These are phyloP conservation scores for Pharmacophagus antenor DNA, from an alignment of 2,888 invertebrate genomes.

Conservation along the genomic window DNA sequence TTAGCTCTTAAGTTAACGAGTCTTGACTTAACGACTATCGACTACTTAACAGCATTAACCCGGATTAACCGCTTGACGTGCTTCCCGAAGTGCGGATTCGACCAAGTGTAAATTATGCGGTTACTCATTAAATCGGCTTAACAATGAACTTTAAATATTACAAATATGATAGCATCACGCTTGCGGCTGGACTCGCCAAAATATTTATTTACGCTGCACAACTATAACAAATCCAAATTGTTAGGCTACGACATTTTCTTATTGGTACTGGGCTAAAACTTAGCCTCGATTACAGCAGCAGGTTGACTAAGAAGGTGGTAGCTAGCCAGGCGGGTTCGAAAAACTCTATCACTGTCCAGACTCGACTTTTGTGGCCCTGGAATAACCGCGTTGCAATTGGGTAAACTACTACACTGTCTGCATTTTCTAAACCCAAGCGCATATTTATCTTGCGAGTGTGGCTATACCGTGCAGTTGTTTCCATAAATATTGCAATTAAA, in stretches of 20 bases:
- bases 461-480: too few species aligned
- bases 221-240: neutral
- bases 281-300: too few species aligned
- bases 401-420: too few species aligned
- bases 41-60: slow-evolving; percentile 23
- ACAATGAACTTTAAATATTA: neutral
- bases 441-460: too few species aligned
- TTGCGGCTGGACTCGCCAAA: neutral
- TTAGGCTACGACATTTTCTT: neutral
- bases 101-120: slow-evolving; percentile 14
- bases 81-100: slow-evolving; percentile 21
- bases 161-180: neutral
- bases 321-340: too few species aligned
- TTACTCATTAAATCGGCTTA: slow-evolving; percentile 1
- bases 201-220: neutral
- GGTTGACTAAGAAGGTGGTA: too few species aligned
- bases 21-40: slow-evolving; percentile 22
- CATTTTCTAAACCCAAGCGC: too few species aligned
- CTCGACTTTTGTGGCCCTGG: too few species aligned
- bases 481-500: too few species aligned
- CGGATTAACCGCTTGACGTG: slow-evolving; percentile 17
- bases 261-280: too few species aligned
- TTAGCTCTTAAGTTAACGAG: slow-evolving; percentile 21
- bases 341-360: too few species aligned
- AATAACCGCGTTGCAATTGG: too few species aligned